Evolutionary conservation across 2,797 vertebrate genomes (phyloP), one percentile per base, ranked within the genome.

Genomic region (Mustela erminea): DNA sequence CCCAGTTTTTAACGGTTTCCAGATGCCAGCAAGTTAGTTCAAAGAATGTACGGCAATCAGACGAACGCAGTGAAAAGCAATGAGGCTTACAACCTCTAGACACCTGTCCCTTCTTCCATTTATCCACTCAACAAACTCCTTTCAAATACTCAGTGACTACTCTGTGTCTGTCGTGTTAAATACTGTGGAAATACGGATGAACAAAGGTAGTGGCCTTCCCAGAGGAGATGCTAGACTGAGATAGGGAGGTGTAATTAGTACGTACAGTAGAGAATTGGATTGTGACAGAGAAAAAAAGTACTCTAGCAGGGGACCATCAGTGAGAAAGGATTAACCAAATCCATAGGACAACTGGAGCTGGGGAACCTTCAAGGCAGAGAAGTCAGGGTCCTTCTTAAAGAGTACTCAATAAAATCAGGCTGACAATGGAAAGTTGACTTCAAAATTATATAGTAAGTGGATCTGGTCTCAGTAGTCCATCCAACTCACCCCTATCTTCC

Each of bases 61-160:
- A 92, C 23, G 38, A 90, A 77, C 56, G 46, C 23, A 93, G 25
- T 58, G 87, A 91, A 86, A 95, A 95, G 58, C 78, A 88, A 62
- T 25, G 23, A 95, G 43, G 29, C 64, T 87, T 94, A 43, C 75
- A 78, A 49, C 8, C 12, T 25, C 54, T 85, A 81, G 46, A 95
- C 18, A 58, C 81, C 43, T 60, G 14, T 66, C 96, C 58, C 84
- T 87, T 58, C n/a, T 78, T 82, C 74, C 56, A 87, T 68, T 41
- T 54, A 95, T 38, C 10, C 46, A 92, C n/a, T 68, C n/a, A 90
- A 75, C 68, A 88, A 90, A 58, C 66, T 64, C 15, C 87, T n/a
- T 21, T 90, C 85, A 90, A 95, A 77, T 58, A 86, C 0, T 62
- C 15, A 64, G 60, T 70, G 10, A 18, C 54, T 97, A 85, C n/a